A percentile compares a stretch with the other conserved stretches of the same genome.
Evolutionary conservation across 2,888 invertebrate genomes (phyloP).

Genomic region (Ophion costatus): DNA sequence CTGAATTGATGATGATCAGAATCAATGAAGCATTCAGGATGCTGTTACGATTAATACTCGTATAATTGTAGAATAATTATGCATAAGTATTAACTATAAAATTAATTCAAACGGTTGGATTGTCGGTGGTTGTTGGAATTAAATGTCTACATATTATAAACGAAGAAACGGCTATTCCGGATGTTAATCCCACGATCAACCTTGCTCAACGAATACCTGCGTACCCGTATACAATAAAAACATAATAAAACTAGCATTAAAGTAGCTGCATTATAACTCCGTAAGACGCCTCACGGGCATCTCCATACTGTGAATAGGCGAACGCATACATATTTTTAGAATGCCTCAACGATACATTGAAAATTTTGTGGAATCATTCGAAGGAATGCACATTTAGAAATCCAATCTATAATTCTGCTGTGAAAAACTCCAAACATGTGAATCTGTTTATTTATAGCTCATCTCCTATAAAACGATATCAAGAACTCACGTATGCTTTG

Average conservation of each 20-base stretch:
- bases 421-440: neutral
- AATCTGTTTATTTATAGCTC: neutral
- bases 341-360: slow-evolving; percentile 7
- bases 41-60: neutral
- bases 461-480: neutral
- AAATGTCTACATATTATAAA: slow-evolving; percentile 14
- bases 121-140: slow-evolving; percentile 19
- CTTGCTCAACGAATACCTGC: slow-evolving; percentile 52
- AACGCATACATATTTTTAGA: slow-evolving; percentile 40
- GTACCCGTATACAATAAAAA: slow-evolving; percentile 16
- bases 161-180: slow-evolving; percentile 44
- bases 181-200: slow-evolving; percentile 53
- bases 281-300: slow-evolving; percentile 33
- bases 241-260: slow-evolving; percentile 43
- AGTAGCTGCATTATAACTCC: slow-evolving; percentile 38
- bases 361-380: slow-evolving; percentile 30
- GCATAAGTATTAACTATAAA: slow-evolving; percentile 12
- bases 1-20: neutral
- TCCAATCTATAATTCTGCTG: neutral
- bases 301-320: slow-evolving; percentile 20
- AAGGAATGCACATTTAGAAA: slow-evolving; percentile 2
- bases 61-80: slow-evolving; percentile 5
- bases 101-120: neutral
- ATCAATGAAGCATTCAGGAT: slow-evolving; percentile 3
- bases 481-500: neutral